Base-by-base conservation (phyloP, 2,888 invertebrate genomes). In the Ophioninae sp. region DNA sequence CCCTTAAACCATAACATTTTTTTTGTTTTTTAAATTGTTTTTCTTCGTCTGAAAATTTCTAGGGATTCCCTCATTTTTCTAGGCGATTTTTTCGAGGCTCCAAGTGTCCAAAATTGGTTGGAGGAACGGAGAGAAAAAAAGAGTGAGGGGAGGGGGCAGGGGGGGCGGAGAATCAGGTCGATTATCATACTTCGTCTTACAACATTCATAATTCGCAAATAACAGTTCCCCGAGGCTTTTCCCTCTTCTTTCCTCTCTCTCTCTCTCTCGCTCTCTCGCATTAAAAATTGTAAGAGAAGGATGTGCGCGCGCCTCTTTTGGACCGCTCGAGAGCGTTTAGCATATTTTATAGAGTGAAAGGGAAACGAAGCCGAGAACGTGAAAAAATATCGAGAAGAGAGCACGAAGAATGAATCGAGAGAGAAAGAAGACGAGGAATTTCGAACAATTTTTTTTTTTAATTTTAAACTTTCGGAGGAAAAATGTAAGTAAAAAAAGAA, bases 151-250 rank as follows among this genome's bases (percentile, higher is more conserved):
- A 30, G 44, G 39, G 37, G 30, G 41, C n/a, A n/a, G 21, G 20
- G 39, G 10, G 56, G 65, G 56, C 39, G 65, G 56, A 70, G 39
- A 70, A 73, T 70, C 75, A 85, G 44, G 75, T 78, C 85, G 87
- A 90, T 91, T 88, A 89, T 91, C 91, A 90, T 90, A 88, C 89
- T 89, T 86, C 86, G 88, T 88, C 90, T 90, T 89, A 87, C 90
- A 92, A 91, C 90, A 90, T 92, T 92, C 90, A 90, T 92, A 92
- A 92, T 92, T 91, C 89, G 91, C 90, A 91, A 92, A 92, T 92
- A 92, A 92, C 89, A 91, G 89, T 90, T 89, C 89, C 87, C 84
- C 82, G 79, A 83, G 85, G 87, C 81, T 76, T 79, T 74, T 73
- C 37, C 20, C 76, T 41, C 76, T 21, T 41, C 23, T 76, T 41